A percentile compares a stretch with the other conserved stretches of the same genome.
phyloP scores from a whole-genome alignment of 2,113 vertebrate species.

The Eulemur rufifrons region DNA sequence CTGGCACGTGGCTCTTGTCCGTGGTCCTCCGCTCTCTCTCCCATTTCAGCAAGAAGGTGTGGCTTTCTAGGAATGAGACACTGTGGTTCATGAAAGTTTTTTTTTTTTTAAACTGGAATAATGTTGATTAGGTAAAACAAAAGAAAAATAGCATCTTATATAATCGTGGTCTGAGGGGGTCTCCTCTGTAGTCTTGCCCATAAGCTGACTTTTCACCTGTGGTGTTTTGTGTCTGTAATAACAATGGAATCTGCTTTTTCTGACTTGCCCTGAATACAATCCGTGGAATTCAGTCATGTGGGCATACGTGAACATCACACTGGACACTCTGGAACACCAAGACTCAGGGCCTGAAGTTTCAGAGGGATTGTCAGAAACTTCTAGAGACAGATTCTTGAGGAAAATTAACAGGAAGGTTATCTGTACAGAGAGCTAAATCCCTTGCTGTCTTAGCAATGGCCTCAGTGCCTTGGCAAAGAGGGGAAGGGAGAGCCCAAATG shows the following conservation, averaged over 20 bases:
- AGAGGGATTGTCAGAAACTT: not conserved
- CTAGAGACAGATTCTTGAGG: not conserved
- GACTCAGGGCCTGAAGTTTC: not conserved
- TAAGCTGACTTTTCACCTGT: not conserved
- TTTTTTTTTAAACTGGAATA: not conserved
- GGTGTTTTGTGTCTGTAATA: not conserved
- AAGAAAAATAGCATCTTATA: not conserved
- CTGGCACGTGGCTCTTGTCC: not conserved
- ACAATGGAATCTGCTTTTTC: not conserved
- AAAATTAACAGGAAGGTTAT: not conserved
- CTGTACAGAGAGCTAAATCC: not conserved
- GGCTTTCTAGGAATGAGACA: not conserved
- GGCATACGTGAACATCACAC: not conserved
- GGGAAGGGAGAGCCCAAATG: fast-evolving
- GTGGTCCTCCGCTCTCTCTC: not conserved
- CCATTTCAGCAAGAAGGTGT: not conserved
- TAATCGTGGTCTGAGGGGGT: not conserved
- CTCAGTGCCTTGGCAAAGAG: not conserved
- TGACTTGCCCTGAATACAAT: not conserved
- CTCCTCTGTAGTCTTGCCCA: too few relatives aligned
- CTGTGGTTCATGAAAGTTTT: not conserved
- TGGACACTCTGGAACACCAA: not conserved
- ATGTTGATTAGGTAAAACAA: not conserved
- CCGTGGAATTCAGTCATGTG: not conserved
- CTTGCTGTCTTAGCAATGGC: not conserved